Evolutionary conservation across 2,888 invertebrate genomes (phyloP), one percentile per base, ranked within the genome.

Genomic region (Allygus modestus): DNA sequence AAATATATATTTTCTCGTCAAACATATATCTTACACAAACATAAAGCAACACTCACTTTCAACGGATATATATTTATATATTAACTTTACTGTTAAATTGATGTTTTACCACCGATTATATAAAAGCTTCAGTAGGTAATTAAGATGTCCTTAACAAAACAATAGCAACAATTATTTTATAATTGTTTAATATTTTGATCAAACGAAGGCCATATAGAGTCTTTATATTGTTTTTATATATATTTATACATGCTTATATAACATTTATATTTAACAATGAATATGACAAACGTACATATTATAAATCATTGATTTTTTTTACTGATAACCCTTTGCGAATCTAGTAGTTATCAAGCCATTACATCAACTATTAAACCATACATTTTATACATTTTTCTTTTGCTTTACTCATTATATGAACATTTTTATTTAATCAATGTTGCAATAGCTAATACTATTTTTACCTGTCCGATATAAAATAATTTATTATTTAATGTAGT

Each of bases 11-110:
- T 41, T 73, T 15, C 37, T 41, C 26, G 20, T 73, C 43, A 20
- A 33, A 41, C 43, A 37, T 20, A 73, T 43, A 73, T 23, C 37
- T 41, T n/a, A 73, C 73, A 73, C 73, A 73, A 73, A 73, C 73
- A 73, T 73, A 73, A 73, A 73, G 73, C 73, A 73, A 73, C 73
- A 73, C 65, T 28, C 43, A 73, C 73, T 73, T 43, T 41, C 73
- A 73, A 73, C 73, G 37, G 33, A 23, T 41, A 41, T 41, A 41
- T 41, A 73, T 41, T 37, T 73, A 31, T 73, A 41, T 9, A 73
- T 73, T 17, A 41, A 41, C 73, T 11, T 41, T 33, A 17, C 12
- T 28, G 65, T 65, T 15, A 1, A 28, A 28, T n/a, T n/a, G n/a
- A 58, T 26, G 12, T 5, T 65, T 31, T 17, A 65, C 41, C 43